These are phyloP conservation scores for Gavialis gangeticus DNA, from an alignment of 2,113 vertebrate species.

Conservation along the genomic window DNA sequence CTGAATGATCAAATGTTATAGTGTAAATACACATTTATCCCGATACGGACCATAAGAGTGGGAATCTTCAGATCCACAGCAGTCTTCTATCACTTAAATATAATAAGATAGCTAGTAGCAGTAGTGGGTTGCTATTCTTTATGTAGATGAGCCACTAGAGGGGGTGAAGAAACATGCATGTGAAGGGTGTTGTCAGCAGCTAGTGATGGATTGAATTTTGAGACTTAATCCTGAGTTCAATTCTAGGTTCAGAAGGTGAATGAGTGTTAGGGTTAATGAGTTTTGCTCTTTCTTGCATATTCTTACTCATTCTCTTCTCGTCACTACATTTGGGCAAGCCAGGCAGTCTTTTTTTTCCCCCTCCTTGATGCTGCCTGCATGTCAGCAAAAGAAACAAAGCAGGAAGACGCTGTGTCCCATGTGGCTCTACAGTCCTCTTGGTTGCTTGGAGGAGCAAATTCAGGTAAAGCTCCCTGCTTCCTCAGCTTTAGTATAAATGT, in stretches of 20 bases:
- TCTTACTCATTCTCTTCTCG: not conserved
- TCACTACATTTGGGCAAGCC: not conserved
- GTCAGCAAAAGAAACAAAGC: not conserved
- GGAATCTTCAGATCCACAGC: not conserved
- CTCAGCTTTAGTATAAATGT: not conserved
- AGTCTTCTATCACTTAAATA: not conserved
- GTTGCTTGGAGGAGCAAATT: not conserved
- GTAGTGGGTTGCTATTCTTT: not conserved
- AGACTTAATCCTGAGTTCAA: not conserved
- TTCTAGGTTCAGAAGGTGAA: not conserved
- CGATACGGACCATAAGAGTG: not conserved
- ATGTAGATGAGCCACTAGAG: not conserved
- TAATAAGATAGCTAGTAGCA: not conserved
- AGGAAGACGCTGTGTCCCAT: no score
- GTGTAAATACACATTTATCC: not conserved
- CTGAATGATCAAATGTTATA: not conserved
- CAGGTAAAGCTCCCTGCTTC: not conserved
- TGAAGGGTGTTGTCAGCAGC: not conserved
- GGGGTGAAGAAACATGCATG: not conserved
- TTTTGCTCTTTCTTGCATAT: not conserved
- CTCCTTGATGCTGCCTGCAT: not conserved
- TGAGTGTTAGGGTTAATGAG: no score
- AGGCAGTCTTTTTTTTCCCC: not conserved
- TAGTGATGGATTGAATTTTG: not conserved
- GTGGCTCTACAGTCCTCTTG: not conserved